Evolutionary conservation across 2,797 vertebrate species (phyloP), one percentile per base, ranked within the genome.

Genomic region (Gallinago stenura): DNA sequence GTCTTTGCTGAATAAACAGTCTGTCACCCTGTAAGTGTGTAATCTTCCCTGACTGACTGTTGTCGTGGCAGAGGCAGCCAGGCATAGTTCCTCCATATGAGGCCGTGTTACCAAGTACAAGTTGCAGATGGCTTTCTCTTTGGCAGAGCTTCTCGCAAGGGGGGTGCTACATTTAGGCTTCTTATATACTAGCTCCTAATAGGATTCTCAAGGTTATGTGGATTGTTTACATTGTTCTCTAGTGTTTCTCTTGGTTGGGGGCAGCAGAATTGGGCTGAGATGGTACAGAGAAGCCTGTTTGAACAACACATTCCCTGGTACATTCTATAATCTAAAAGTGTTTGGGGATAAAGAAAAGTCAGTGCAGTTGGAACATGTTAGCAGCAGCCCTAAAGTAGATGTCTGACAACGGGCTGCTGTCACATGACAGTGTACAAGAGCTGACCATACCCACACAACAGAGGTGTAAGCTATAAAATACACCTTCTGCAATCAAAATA

Each of bases 1-100:
- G 88, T 93, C 89, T 93, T 64, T 89, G 37, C 73, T 93, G 82
- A 87, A 89, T 82, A 97, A 97, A 90, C 83, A 96, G 24, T 58
- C 7, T 30, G 41, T 65, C 57, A 93, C 66, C 10, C 61, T 71
- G 20, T 28, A 62, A n/a, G 20, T 6, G 54, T 37, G 22, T 81
- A 71, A 68, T 81, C 35, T 78, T 78, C 83, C 65, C 61, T 71
- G 77, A 56, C 2, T 21, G 75, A 69, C 75, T 37, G 39, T 12
- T 4, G 3, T 61, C 70, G 54, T 60, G 73, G 77, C 54, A 84
- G n/a, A 72, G 37, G 46, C 80, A 92, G 53, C 12, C 85, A 94
- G 37, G 79, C 93, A 33, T 8, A 53, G n/a, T 2, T 91, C 57
- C 90, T 83, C 39, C 56, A 51, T 26, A 45, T 13, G 21, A 60